Evolutionary conservation across 1,140 invertebrate species (phyloP).

Genomic region (Saccostrea glomerata): DNA sequence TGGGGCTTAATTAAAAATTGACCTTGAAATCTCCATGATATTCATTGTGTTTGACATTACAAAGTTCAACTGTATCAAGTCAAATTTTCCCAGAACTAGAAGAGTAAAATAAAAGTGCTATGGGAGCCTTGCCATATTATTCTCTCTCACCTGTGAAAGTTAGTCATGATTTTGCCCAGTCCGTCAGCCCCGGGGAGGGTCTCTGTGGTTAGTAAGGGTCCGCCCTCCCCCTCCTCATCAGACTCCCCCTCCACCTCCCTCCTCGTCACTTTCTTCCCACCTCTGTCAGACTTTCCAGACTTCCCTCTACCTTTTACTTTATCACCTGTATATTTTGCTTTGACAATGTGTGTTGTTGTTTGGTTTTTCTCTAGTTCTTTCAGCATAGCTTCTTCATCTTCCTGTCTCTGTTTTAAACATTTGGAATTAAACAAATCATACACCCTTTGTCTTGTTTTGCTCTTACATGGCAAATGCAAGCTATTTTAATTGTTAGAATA

Average conservation of each 20-base stretch:
- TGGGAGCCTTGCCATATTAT: too few relatives aligned
- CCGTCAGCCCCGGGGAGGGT: not conserved
- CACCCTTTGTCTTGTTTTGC: too few relatives aligned
- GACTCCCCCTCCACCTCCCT: slow-evolving; percentile 20
- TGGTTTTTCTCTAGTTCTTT: not conserved
- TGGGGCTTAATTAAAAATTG: too few relatives aligned
- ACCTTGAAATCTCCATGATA: too few relatives aligned
- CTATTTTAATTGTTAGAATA: too few relatives aligned
- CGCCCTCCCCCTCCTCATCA: not conserved
- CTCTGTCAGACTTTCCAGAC: slow-evolving; percentile 45
- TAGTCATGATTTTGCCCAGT: slow-evolving; percentile 28
- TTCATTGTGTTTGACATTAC: too few relatives aligned
- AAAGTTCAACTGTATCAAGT: too few relatives aligned
- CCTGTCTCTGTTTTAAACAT: not conserved
- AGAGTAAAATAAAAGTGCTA: too few relatives aligned
- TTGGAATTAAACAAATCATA: not conserved
- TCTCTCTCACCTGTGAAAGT: not conserved
- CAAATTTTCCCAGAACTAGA: too few relatives aligned
- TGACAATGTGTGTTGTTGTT: slow-evolving; percentile 2
- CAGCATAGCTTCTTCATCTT: slow-evolving; percentile 1
- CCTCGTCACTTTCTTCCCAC: slow-evolving; percentile 42
- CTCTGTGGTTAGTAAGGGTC: not conserved
- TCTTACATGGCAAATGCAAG: too few relatives aligned
- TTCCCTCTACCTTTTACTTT: not conserved
- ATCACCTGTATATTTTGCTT: not conserved